These are phyloP conservation scores for Periplaneta americana DNA, from an alignment of 1,140 invertebrate genomes.

Conservation along the genomic window DNA sequence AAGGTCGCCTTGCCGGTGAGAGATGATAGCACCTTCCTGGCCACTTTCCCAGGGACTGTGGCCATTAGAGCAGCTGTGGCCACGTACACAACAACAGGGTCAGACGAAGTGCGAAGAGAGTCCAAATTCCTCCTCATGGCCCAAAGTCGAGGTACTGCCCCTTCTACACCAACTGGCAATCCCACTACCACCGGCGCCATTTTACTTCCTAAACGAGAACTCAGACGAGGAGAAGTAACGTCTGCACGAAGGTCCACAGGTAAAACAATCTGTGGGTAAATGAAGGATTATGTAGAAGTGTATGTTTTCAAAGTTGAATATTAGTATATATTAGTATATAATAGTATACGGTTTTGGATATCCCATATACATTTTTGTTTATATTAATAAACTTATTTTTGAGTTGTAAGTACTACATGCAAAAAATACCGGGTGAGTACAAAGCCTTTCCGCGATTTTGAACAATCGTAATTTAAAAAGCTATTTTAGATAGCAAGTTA, in stretches of 20 bases:
- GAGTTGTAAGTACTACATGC: too few species aligned
- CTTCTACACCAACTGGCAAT: slow-evolving; percentile 48
- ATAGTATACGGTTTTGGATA: too few species aligned
- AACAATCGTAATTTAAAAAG: too few species aligned
- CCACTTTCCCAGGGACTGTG: slow-evolving; percentile 27
- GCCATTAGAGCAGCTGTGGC: slow-evolving; percentile 38
- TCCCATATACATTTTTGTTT: too few species aligned
- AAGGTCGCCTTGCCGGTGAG: slow-evolving; percentile 23
- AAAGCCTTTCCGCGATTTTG: too few species aligned
- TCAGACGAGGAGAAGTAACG: slow-evolving; percentile 24
- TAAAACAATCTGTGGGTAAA: slow-evolving; percentile 31
- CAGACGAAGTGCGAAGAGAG: slow-evolving; percentile 40
- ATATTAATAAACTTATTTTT: too few species aligned
- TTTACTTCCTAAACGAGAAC: slow-evolving; percentile 36
- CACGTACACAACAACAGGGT: slow-evolving; percentile 45
- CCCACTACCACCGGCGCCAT: slow-evolving; percentile 40
- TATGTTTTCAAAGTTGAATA: too few species aligned
- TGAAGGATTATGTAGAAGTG: neutral
- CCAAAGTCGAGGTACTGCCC: slow-evolving; percentile 55
- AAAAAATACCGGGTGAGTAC: too few species aligned
- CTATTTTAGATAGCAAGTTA: too few species aligned
- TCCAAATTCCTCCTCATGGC: slow-evolving; percentile 44
- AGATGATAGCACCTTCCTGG: slow-evolving; percentile 25
- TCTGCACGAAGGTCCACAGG: slow-evolving; percentile 43
- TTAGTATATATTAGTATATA: too few species aligned